These are phyloP conservation scores for Polydrusus cervinus DNA, from an alignment of 2,888 invertebrate genomes.

Conservation along the genomic window DNA sequence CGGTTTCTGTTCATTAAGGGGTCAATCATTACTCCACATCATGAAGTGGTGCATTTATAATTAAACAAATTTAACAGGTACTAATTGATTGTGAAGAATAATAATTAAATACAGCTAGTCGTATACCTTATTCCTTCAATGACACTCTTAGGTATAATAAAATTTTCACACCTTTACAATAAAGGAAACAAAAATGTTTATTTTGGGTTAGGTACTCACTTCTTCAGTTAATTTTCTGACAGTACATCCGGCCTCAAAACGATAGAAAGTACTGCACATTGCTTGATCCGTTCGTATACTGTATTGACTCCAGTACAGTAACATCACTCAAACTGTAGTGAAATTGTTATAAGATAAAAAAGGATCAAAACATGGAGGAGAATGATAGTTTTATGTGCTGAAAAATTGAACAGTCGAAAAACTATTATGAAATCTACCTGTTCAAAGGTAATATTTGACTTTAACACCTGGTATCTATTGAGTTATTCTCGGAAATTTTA, in stretches of 20 bases:
- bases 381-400: no score
- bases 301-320: not conserved
- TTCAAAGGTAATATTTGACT: slow-evolving; percentile 40
- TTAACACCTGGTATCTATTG: slow-evolving; percentile 35
- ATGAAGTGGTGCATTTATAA: not conserved
- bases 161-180: slow-evolving; percentile 44
- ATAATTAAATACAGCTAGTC: slow-evolving; percentile 15
- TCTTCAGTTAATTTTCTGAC: slow-evolving; percentile 45
- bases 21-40: no score
- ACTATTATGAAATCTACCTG: slow-evolving; percentile 42
- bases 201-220: slow-evolving; percentile 42
- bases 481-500: slow-evolving; percentile 24
- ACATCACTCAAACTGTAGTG: not conserved
- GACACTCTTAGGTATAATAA: slow-evolving; percentile 22
- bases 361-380: not conserved
- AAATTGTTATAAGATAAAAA: not conserved
- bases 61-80: not conserved
- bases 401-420: not conserved
- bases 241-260: slow-evolving; percentile 31
- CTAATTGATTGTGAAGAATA: no score
- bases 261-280: slow-evolving; percentile 12
- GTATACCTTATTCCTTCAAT: not conserved
- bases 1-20: no score
- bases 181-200: slow-evolving; percentile 37
- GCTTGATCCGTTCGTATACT: not conserved